Percentiles rank a stretch among this genome's conserved stretches.
These are phyloP conservation scores for Bubo blakistoni DNA, from an alignment of 2,113 vertebrate genomes.

Conservation along the genomic window DNA sequence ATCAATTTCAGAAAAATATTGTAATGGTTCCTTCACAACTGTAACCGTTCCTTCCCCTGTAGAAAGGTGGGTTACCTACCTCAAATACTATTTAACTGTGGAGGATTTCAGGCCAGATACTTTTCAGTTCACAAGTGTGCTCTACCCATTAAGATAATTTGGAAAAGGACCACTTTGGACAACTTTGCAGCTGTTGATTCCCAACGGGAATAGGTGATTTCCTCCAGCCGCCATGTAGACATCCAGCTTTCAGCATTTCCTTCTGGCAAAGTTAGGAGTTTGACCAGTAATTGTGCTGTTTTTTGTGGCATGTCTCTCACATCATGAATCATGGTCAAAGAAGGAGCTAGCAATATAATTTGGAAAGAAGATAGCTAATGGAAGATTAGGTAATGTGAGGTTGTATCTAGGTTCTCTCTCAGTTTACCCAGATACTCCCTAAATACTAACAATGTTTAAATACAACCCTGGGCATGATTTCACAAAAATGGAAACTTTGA, in stretches of 20 bases:
- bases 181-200: background rate
- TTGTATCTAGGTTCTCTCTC: background rate
- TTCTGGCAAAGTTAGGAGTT: background rate
- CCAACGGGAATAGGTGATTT: background rate
- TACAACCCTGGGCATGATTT: background rate
- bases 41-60: background rate
- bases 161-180: background rate
- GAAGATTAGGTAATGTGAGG: background rate
- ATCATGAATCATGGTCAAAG: background rate
- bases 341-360: background rate
- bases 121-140: background rate
- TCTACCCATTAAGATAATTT: background rate
- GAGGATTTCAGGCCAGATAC: background rate
- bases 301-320: background rate
- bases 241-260: background rate
- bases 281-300: background rate
- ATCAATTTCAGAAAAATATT: background rate
- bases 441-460: background rate
- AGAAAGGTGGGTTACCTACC: background rate
- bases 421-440: background rate
- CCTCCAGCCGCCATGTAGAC: background rate
- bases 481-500: constrained; percentile 8
- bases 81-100: background rate
- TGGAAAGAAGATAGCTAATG: background rate
- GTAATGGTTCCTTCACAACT: background rate